These are phyloP conservation scores for Diorhabda elongata DNA, from an alignment of 1,140 invertebrate genomes.

Conservation along the genomic window DNA sequence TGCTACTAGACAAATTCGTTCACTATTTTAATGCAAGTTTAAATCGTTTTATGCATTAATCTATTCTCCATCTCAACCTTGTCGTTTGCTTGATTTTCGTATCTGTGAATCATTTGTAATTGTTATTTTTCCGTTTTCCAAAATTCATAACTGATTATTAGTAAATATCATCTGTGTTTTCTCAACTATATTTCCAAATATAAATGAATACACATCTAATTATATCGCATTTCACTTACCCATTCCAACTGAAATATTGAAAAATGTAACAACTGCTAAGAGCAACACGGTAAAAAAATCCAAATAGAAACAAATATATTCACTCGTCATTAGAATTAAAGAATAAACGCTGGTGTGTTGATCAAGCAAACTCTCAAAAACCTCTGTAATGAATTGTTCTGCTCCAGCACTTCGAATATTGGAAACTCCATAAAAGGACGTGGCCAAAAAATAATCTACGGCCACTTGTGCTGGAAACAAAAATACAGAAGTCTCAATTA, in stretches of 20 bases:
- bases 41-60: no score
- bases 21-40: no score
- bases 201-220: no score
- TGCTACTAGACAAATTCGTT: no score
- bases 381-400: conserved; percentile 59
- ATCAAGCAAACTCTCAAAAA: conserved; percentile 66
- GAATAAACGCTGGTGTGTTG: conserved; percentile 70
- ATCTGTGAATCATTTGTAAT: no score
- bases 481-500: conserved; percentile 69
- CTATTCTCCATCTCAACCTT: no score
- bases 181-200: no score
- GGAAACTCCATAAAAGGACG: conserved; percentile 66
- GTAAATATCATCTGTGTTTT: no score
- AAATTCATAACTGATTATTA: no score
- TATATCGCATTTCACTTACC: neutral
- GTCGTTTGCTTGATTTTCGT: no score
- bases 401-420: conserved; percentile 67
- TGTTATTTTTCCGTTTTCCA: no score
- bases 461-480: conserved; percentile 75
- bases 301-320: conserved; percentile 77
- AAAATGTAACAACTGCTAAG: conserved; percentile 65
- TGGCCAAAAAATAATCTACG: conserved; percentile 73
- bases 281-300: conserved; percentile 66
- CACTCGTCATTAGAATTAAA: conserved; percentile 69
- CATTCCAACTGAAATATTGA: conserved; percentile 48